phyloP scores from a whole-genome alignment of 2,888 invertebrate genomes.

The Orthonevra nobilis region DNA sequence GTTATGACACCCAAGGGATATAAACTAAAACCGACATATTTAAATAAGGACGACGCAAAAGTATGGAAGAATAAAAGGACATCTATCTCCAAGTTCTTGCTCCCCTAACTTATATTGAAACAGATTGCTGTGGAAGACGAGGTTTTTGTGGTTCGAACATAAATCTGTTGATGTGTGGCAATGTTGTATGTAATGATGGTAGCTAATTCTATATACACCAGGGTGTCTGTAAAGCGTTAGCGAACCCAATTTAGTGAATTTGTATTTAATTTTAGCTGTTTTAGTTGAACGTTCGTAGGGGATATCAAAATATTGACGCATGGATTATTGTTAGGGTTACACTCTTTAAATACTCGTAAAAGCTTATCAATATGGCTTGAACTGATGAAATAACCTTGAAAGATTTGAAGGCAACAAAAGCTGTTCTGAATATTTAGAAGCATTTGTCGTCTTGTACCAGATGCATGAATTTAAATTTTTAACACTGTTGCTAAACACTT shows the following conservation, averaged over 20 bases:
- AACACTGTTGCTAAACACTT: no score
- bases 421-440: no score
- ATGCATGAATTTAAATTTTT: no score
- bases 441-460: no score
- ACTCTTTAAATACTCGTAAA: no score
- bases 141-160: constrained; percentile 61
- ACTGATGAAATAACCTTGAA: no score
- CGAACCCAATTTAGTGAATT: constrained; percentile 56
- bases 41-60: constrained; percentile 65
- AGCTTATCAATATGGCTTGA: no score
- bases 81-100: constrained; percentile 71
- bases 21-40: constrained; percentile 68
- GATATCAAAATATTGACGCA: no score
- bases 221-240: constrained; percentile 12
- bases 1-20: constrained; percentile 80
- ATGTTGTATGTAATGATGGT: constrained; percentile 24
- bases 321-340: no score
- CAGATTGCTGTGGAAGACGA: constrained; percentile 76
- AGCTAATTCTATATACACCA: neutral
- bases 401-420: no score
- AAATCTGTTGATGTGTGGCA: constrained; percentile 54
- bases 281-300: constrained; percentile 17
- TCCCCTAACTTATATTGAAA: constrained; percentile 80
- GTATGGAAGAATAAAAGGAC: constrained; percentile 56
- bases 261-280: constrained; percentile 47